These are phyloP conservation scores for Aythya fuligula DNA, from an alignment of 2,797 vertebrate genomes.

Conservation along the genomic window DNA sequence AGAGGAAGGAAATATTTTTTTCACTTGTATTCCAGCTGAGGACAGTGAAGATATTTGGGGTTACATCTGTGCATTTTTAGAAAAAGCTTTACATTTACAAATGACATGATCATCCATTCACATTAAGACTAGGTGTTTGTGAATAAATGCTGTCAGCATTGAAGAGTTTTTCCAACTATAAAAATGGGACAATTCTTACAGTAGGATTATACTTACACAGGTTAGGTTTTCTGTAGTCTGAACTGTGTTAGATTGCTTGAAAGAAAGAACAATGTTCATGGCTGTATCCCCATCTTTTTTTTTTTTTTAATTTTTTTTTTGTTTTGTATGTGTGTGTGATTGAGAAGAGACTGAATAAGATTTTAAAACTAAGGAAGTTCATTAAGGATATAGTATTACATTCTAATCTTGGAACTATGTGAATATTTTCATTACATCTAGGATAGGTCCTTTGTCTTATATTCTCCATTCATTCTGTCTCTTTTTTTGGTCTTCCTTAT, in stretches of 20 bases:
- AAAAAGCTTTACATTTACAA: background rate
- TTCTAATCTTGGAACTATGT: background rate
- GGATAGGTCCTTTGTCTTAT: background rate
- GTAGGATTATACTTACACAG: background rate
- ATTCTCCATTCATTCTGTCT: background rate
- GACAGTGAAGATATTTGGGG: background rate
- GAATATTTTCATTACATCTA: background rate
- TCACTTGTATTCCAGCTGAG: background rate
- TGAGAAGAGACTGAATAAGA: background rate
- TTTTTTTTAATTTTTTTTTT: background rate
- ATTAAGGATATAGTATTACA: background rate
- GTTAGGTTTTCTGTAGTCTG: background rate
- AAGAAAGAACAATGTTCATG: background rate
- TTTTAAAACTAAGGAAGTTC: background rate
- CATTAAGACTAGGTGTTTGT: background rate
- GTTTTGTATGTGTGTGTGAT: too few relatives aligned
- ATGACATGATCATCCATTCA: background rate
- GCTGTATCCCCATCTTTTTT: background rate
- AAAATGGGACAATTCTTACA: background rate
- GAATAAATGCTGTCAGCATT: accelerated
- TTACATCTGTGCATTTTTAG: background rate
- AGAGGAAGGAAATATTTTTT: background rate
- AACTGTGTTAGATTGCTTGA: background rate
- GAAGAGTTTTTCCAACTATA: background rate
- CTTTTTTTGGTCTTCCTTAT: background rate